A percentile compares a stretch with the other conserved stretches of the same genome.
phyloP scores from a whole-genome alignment of 2,888 invertebrate genomes.

The Colostygia pectinataria region DNA sequence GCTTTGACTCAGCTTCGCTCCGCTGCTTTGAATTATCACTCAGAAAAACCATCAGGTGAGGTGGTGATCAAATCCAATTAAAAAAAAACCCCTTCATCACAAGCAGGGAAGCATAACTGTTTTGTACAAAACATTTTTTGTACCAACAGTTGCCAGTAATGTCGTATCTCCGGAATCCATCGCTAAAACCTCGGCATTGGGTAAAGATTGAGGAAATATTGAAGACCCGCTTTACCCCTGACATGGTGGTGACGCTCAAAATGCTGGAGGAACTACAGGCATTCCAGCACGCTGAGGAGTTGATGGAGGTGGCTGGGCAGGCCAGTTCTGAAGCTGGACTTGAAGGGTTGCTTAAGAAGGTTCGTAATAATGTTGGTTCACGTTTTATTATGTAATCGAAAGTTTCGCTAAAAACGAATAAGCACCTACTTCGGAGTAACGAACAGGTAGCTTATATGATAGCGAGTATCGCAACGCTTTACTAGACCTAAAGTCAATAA shows the following conservation, averaged over 20 bases:
- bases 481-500: too few relatives aligned
- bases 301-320: slow-evolving; percentile 93
- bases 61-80: too few relatives aligned
- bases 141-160: slow-evolving; percentile 86
- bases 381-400: too few relatives aligned
- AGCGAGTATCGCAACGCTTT: too few relatives aligned
- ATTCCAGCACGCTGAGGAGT: slow-evolving; percentile 87
- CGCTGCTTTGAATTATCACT: too few relatives aligned
- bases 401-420: too few relatives aligned
- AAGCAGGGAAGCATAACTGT: background rate
- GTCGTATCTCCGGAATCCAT: slow-evolving; percentile 90
- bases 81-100: too few relatives aligned
- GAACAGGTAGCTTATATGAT: too few relatives aligned
- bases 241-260: slow-evolving; percentile 85
- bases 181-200: slow-evolving; percentile 92
- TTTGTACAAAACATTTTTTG: slow-evolving; percentile 31
- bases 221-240: slow-evolving; percentile 88
- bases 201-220: slow-evolving; percentile 89
- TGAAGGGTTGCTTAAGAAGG: slow-evolving; percentile 90
- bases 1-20: too few relatives aligned
- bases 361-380: slow-evolving; percentile 43
- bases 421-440: too few relatives aligned
- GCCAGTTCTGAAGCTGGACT: slow-evolving; percentile 94
- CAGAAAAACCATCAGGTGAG: too few relatives aligned
- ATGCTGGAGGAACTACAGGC: slow-evolving; percentile 88